These are phyloP conservation scores for Oscarella lobularis DNA, from an alignment of 37 sponge, comb jelly and placozoan genomes.

Conservation along the genomic window DNA sequence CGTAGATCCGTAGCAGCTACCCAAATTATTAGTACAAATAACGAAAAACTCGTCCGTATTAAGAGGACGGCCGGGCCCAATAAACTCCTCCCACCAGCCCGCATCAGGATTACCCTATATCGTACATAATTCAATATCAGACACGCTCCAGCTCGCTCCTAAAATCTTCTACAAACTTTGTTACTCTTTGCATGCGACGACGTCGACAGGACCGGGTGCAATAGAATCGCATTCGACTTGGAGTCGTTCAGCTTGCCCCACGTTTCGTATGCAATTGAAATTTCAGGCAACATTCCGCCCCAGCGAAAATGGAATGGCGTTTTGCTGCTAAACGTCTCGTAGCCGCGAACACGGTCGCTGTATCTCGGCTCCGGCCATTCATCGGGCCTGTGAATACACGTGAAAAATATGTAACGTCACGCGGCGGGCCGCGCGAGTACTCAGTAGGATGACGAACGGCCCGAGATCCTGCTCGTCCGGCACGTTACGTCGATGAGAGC, in stretches of 20 bases:
- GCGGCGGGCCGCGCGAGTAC: too few species aligned
- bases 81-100: conserved; percentile 80
- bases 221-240: conserved; percentile 36
- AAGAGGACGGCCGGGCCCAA: conserved; percentile 55
- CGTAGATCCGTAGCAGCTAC: conserved; percentile 69
- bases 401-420: too few species aligned
- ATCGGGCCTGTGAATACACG: background rate
- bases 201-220: conserved; percentile 58
- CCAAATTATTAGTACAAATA: conserved; percentile 42
- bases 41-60: conserved; percentile 66
- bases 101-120: conserved; percentile 36
- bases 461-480: too few species aligned
- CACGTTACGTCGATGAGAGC: too few species aligned
- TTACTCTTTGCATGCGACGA: conserved; percentile 65
- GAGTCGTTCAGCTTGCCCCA: conserved; percentile 52
- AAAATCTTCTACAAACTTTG: conserved; percentile 34
- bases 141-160: too few species aligned
- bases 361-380: background rate
- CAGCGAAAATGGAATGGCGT: conserved; percentile 30
- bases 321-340: background rate
- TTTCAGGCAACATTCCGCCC: conserved; percentile 41
- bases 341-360: background rate
- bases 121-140: too few species aligned
- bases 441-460: too few species aligned
- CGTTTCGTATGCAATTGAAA: conserved; percentile 63